Base-by-base conservation (phyloP, 2,113 vertebrate species). In the Dipodomys stephensi region DNA sequence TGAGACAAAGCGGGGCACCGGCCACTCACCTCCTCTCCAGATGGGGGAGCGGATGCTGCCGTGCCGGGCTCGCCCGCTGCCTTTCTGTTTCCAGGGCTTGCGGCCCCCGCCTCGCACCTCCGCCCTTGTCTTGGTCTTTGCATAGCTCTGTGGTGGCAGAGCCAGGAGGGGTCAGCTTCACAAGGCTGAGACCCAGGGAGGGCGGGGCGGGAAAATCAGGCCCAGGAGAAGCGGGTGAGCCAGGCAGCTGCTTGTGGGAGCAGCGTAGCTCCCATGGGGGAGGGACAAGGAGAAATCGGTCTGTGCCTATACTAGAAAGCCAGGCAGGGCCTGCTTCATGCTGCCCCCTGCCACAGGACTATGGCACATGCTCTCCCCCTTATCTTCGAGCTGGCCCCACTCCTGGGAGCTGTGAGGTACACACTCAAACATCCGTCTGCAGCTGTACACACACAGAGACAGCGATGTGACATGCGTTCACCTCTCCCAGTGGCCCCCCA, bases 1-100 rank as follows among this genome's bases (percentile, higher is more conserved):
- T 16, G 15, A 73, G 32, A 57, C 3, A 2, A 57, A 57, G 15
- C 15, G 12, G 16, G 53, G 53, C 53, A 2, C 53, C 3, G 18
- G 16, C 1, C 1, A 16, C 97, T 96, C 74, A 99, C 99, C 99
- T 97, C 99, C 99, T 83, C 97, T 98, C 99, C 99, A 99, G 2
- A 99, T 0, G 0, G 99, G 99, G 0, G 99, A 99, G 4, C 99
- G 98, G 97, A 99, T 99, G 97, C 99, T 99, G 86, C 99, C 98
- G 0, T 99, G 99, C 0, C 99, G 98, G 19, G 99, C 98, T 1
- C 98, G 97, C 0, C 99, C 99, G 0, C 96, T 96, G 73, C 99
- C 99, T 74, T 99, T 99, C 97, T 99, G 99, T 0, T 9, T 77
- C 99, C 99, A 99, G 0, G 99, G 99, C 69, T 99, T 99, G 92